A percentile compares a stretch with the other conserved stretches of the same genome.
These are phyloP conservation scores for Corythornis cristatus DNA, from an alignment of 2,113 vertebrate genomes.

Conservation along the genomic window DNA sequence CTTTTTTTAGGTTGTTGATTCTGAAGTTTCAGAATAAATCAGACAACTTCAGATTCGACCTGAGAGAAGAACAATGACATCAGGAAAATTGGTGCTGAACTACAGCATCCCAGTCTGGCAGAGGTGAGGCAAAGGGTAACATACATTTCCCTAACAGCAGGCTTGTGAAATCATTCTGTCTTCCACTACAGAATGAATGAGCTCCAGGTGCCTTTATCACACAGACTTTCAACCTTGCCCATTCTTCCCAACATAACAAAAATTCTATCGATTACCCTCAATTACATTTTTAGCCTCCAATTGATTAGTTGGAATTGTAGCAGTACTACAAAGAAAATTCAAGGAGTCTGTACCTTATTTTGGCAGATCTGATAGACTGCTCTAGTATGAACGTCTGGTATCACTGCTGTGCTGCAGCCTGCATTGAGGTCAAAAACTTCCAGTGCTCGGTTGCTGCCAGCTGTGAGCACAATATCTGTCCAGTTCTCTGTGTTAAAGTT, in stretches of 20 bases:
- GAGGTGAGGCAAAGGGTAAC: not conserved
- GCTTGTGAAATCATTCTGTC: not conserved
- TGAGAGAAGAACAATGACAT: not conserved
- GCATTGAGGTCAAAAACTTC: conserved; percentile 88
- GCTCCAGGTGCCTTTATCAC: not conserved
- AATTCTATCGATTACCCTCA: rapidly evolving
- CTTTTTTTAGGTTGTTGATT: not conserved
- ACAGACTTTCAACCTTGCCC: not conserved
- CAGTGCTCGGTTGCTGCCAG: conserved; percentile 80
- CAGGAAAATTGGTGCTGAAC: not conserved
- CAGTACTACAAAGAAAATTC: not conserved
- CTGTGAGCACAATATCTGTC: conserved; percentile 84
- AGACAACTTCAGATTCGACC: not conserved
- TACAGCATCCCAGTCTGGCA: not conserved
- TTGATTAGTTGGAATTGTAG: not conserved
- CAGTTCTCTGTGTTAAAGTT: conserved; percentile 49
- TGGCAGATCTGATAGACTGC: conserved; percentile 86
- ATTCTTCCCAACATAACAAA: not conserved
- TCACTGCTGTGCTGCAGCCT: conserved; percentile 71
- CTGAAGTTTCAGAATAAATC: not conserved
- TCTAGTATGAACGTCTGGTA: conserved; percentile 81
- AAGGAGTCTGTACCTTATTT: conserved; percentile 80
- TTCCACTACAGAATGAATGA: not conserved
- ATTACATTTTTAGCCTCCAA: not conserved
- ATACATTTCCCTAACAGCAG: not conserved